Percentiles rank a stretch among this genome's conserved stretches.
Conservation (phyloP, 1,140 invertebrate genomes). For the Trichonephila clavata region DNA sequence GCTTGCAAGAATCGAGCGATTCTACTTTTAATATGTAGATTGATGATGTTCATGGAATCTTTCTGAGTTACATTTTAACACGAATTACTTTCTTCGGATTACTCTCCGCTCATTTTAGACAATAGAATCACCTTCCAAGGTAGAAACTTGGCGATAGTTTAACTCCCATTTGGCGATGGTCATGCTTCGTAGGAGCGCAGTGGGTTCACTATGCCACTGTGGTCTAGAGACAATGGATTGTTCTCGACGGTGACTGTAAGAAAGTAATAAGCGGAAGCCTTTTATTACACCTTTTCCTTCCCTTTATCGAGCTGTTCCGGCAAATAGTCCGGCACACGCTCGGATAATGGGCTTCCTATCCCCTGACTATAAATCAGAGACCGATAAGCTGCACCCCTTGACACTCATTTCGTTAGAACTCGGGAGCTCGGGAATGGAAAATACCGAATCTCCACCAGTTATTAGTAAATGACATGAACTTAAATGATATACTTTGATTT, state of each 20-base stretch:
- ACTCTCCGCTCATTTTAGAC: constrained; percentile 1
- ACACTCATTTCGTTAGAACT: constrained; percentile 53
- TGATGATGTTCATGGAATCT: neutral
- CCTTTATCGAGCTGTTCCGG: constrained; percentile 73
- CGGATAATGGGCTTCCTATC: constrained; percentile 73
- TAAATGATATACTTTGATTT: constrained; percentile 62
- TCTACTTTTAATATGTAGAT: constrained; percentile 9
- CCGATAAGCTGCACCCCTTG: constrained; percentile 66
- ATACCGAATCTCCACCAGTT: constrained; percentile 29
- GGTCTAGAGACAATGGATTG: constrained; percentile 47
- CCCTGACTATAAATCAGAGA: constrained; percentile 69
- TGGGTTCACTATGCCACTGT: neutral
- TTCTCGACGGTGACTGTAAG: constrained; percentile 54
- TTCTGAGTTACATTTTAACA: neutral
- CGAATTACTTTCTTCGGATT: constrained; percentile 23
- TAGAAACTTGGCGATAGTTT: constrained; percentile 58
- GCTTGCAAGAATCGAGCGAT: neutral
- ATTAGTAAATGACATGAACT: constrained; percentile 71
- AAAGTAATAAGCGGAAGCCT: constrained; percentile 73
- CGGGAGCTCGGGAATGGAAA: constrained; percentile 25
- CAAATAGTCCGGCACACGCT: constrained; percentile 63
- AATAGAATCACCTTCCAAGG: constrained; percentile 20
- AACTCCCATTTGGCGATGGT: constrained; percentile 44
- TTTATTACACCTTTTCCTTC: constrained; percentile 66
- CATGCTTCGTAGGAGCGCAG: neutral